phyloP scores from a whole-genome alignment of 2,797 vertebrate species.

The Epinephelus malabaricus region DNA sequence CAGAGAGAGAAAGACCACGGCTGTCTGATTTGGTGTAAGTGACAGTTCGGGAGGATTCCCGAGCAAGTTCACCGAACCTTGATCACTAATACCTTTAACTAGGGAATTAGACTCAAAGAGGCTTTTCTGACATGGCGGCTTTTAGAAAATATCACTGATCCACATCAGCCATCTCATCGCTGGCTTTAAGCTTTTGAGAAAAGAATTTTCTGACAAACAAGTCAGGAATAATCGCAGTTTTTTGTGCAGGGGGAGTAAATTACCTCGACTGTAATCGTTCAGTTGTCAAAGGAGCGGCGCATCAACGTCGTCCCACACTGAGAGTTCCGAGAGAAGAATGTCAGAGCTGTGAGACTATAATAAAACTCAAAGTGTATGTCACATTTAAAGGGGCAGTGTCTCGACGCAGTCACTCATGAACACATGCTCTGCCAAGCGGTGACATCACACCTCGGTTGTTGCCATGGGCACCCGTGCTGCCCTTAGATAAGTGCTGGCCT shows the following conservation, averaged over 20 bases:
- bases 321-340: constrained; percentile 33
- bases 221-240: constrained; percentile 43
- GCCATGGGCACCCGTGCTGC: constrained; percentile 79
- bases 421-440: constrained; percentile 77
- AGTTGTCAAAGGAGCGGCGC: constrained; percentile 47
- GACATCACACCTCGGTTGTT: constrained; percentile 82
- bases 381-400: constrained; percentile 72
- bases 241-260: constrained; percentile 40
- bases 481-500: constrained; percentile 77
- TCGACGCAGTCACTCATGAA: constrained; percentile 73
- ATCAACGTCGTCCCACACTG: constrained; percentile 24
- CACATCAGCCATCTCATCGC: constrained; percentile 74
- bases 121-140: constrained; percentile 74
- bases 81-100: constrained; percentile 79
- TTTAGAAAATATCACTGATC: constrained; percentile 72
- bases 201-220: constrained; percentile 67
- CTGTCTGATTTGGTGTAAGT: constrained; percentile 69
- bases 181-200: constrained; percentile 62
- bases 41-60: constrained; percentile 69
- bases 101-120: constrained; percentile 79
- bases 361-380: constrained; percentile 64
- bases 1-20: constrained; percentile 51
- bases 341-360: constrained; percentile 48
- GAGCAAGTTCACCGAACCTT: constrained; percentile 75
- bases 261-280: constrained; percentile 60